Evolutionary conservation across 1,140 invertebrate genomes (phyloP), one percentile per base, ranked within the genome.

Genomic region (Lethrus apterus): DNA sequence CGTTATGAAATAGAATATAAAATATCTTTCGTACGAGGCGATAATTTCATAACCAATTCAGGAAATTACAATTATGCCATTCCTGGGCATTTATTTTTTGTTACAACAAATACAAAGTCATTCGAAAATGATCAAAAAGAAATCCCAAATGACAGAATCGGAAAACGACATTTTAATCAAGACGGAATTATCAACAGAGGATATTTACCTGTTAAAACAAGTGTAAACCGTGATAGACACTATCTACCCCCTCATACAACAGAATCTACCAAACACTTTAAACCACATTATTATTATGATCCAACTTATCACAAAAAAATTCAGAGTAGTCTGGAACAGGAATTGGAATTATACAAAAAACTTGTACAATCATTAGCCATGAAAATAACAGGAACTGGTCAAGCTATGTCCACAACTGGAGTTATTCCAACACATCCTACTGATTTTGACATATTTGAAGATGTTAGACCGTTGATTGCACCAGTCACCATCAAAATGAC

Each of bases 1-100:
- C 69, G 74, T 49, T 80, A 77, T 54, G 78, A 81, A 59, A 63
- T 80, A 47, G 78, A 78, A 53, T 80, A 77, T 57, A 80, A 73
- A 10, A 72, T 81, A 9, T 71, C 72, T 10, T 76, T 76, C 4
- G 66, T 72, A 7, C 5, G 4, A 5, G 53, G 26, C 15, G 43
- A 29, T 32, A 38, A 49, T 21, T 47, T 51, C n/a, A n/a, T 57
- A 7, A 54, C 24, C 11, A 46, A 45, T 43, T 43, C 53, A 13
- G 57, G 57, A 3, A 43, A 50, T 23, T 64, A 60, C 38, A 55
- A 66, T 51, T 66, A 66, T 38, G 47, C 46, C 24, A 46, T 62
- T 31, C 64, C 64, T 0, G 63, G 63, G 3, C 60, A 64, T 46
- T 48, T 64, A 13, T 64, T 63, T n/a, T n/a, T n/a, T n/a, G n/a